Conservation (phyloP, 2,113 vertebrate genomes). For the Psephotus haematonotus region DNA sequence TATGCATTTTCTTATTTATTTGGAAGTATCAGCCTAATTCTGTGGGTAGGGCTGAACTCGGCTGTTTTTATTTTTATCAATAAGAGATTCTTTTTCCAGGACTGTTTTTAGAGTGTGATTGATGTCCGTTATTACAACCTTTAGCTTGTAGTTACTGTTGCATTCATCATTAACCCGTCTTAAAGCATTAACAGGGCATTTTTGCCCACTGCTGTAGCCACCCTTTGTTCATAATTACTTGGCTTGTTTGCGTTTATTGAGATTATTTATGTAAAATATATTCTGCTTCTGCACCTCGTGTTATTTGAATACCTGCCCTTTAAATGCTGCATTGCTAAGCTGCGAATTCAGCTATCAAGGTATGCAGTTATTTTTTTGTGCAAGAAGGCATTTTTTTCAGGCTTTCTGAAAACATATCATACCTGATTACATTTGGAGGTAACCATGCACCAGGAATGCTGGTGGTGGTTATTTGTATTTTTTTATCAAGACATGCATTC, state of each 20-base stretch:
- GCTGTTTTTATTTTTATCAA: neutral
- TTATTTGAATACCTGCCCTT: neutral
- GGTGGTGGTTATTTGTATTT: neutral
- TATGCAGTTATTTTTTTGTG: neutral
- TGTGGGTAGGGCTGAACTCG: neutral
- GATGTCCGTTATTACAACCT: constrained; percentile 11
- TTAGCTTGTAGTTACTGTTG: neutral
- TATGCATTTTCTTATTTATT: constrained; percentile 56
- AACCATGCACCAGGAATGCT: neutral
- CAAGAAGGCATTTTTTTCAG: neutral
- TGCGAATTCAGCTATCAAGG: neutral
- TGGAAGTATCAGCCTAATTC: neutral
- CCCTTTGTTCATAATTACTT: neutral
- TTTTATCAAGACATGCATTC: neutral
- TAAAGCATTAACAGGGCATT: neutral
- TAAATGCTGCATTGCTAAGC: neutral
- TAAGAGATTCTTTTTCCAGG: neutral
- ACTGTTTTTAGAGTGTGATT: neutral
- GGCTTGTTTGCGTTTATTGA: neutral
- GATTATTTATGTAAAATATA: neutral
- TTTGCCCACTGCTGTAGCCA: neutral
- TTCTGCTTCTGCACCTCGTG: neutral
- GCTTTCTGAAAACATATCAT: neutral
- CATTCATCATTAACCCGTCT: neutral
- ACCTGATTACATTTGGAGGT: neutral